Evolutionary conservation across 2,888 invertebrate species (phyloP), one percentile per base, ranked within the genome.

Genomic region (Andrena fulva): DNA sequence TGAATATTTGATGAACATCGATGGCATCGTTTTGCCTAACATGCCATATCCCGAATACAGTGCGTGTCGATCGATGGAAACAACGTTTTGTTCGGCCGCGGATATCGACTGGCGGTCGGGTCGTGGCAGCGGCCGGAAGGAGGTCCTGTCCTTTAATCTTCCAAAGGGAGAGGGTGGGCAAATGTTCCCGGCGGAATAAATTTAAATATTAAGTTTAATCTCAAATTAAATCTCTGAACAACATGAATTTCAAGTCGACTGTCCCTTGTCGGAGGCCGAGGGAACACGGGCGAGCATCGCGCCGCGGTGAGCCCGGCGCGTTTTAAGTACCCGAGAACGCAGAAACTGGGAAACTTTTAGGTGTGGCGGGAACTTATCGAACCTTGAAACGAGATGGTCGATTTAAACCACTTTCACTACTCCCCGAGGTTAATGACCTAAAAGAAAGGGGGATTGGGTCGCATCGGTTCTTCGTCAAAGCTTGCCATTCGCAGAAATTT

Each of bases 191-290:
- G 12, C 35, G 56, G 82, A 78, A 84, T 82, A 84, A 82, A 78
- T 82, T 78, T 82, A 82, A 84, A 84, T 82, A 82, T 84, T 78
- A 82, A 82, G 69, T 72, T 76, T 78, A 84, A 84, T 84, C 78
- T 82, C 42, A 78, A 82, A 82, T 78, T 76, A 84, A 83, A 81
- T 83, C 83, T 83, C 70, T 27, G 75, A 78, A 72, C 78, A 76
- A 73, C 75, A 73, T 67, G 82, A 76, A 78, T 84, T 69, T 73
- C 82, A 70, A 66, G 59, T 68, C 59, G 72, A 63, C 62, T 31
- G 68, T 64, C 52, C 50, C 74, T 71, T 48, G 29, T 27, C 27
- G 48, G 48, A 42, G 62, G 31, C 33, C 27, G 42, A 33, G 54
- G 42, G 27, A 60, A 80, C 56, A 29, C 67, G 7, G 24, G 42